A percentile compares a stretch with the other conserved stretches of the same genome.
phyloP scores from a whole-genome alignment of 2,888 invertebrate genomes.

The Pinctada fucata region DNA sequence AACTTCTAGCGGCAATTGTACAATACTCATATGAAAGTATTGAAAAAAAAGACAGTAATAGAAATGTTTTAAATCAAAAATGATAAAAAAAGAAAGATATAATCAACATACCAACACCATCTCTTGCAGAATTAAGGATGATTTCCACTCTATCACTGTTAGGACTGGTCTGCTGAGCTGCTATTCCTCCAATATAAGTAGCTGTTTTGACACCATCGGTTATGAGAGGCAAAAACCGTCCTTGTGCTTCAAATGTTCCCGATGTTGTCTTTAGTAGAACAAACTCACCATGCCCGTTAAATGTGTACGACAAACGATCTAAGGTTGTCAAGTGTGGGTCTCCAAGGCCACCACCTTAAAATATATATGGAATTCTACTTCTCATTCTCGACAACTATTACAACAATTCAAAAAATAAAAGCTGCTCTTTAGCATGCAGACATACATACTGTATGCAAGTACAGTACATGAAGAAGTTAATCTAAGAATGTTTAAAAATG shows the following conservation, averaged over 20 bases:
- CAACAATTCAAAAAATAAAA: neutral
- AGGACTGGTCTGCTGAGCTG: conserved; percentile 42
- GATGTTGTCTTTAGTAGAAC: conserved; percentile 34
- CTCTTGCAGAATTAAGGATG: conserved; percentile 36
- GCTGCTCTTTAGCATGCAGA: neutral
- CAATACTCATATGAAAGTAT: too few relatives aligned
- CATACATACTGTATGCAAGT: neutral
- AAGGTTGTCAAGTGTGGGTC: conserved; percentile 57
- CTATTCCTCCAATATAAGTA: conserved; percentile 49
- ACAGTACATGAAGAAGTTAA: too few relatives aligned
- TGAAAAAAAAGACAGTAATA: too few relatives aligned
- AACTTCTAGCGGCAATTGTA: too few relatives aligned
- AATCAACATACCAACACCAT: conserved; percentile 39
- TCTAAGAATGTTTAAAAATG: too few relatives aligned
- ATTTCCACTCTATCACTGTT: conserved; percentile 47
- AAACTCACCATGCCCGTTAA: conserved; percentile 62
- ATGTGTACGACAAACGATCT: conserved; percentile 54
- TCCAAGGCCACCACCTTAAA: conserved; percentile 50
- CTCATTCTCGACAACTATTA: neutral
- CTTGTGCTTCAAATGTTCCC: conserved; percentile 44
- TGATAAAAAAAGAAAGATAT: neutral
- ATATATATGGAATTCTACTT: too few relatives aligned
- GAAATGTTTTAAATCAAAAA: neutral
- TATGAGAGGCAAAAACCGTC: conserved; percentile 24
- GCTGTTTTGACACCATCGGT: conserved; percentile 39